Evolutionary conservation across 2,888 invertebrate species (phyloP).

Genomic region (Amphiduros pacificus): DNA sequence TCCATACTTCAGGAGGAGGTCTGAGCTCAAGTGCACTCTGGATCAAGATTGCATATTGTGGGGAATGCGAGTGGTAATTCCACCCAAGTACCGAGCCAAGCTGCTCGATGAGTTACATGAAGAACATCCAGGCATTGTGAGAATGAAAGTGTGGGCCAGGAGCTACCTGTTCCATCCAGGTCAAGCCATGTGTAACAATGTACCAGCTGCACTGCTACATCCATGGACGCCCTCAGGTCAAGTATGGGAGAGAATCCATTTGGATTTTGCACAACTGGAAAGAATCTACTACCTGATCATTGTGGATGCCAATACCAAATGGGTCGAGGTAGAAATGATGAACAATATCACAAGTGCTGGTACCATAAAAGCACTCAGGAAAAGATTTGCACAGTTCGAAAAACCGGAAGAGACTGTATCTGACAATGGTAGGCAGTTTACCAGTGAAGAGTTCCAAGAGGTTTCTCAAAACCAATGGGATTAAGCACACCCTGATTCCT

Average conservation of each 20-base stretch:
- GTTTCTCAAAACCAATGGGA: no score
- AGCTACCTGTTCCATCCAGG: constrained; percentile 6
- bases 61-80: constrained; percentile 8
- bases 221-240: neutral
- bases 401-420: neutral
- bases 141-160: neutral
- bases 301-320: neutral
- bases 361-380: neutral
- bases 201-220: neutral
- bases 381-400: no score
- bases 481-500: neutral
- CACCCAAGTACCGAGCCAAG: neutral
- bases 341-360: neutral
- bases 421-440: neutral
- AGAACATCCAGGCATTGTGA: neutral
- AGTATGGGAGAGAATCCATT: neutral
- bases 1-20: neutral
- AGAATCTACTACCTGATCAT: neutral
- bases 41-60: constrained; percentile 12
- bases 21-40: neutral
- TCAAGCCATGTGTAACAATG: neutral
- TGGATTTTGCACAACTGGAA: neutral
- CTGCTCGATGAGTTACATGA: constrained; percentile 3
- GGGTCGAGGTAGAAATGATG: neutral
- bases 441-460: neutral